Base-by-base conservation (phyloP, 2,113 vertebrate genomes). In the Siniperca chuatsi region DNA sequence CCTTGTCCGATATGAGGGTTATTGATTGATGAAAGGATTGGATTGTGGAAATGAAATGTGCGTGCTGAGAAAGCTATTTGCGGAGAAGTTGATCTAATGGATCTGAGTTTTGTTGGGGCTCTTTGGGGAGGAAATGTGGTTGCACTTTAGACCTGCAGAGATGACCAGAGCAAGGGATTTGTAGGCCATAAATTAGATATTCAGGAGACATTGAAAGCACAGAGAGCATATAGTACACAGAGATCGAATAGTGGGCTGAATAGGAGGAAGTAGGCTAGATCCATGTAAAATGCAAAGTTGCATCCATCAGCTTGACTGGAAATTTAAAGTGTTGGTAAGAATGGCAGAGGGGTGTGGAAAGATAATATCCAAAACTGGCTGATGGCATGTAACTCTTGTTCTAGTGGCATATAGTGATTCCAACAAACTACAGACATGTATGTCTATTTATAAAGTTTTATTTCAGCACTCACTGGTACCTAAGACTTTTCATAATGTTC, bases 1-100 rank as follows among this genome's bases (percentile, higher is more conserved):
- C 61, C 48, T 55, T 3, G 2, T 48, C 48, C 23, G 15, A 58
- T 68, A 71, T 66, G 73, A 69, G 57, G 18, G 9, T 75, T 48
- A 85, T 89, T 86, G 90, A 86, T 78, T 70, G 21, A 84, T 57
- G 60, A 75, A 12, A 35, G 25, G 64, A 78, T 44, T 60, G 80
- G 16, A 46, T 54, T 64, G 35, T 79, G 62, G n/a, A 64, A 74
- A 82, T n/a, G 9, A 84, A 62, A 83, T 16, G 54, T 80, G 40
- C 66, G 9, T 52, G 81, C 71, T 57, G 71, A 85, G 25, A 46
- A 83, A 68, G 75, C 62, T 75, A 29, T 78, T 72, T 57, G 69
- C 21, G 58, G 21, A 8, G 67, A 60, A 76, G 61, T n/a, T 18
- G 61, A 78, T 65, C 61, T 72, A 76, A 86, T 81, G 55, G 82